Percentiles rank a stretch among this genome's conserved stretches.
Conservation (phyloP, 2,888 invertebrate species). For the Oasisia sp. region DNA sequence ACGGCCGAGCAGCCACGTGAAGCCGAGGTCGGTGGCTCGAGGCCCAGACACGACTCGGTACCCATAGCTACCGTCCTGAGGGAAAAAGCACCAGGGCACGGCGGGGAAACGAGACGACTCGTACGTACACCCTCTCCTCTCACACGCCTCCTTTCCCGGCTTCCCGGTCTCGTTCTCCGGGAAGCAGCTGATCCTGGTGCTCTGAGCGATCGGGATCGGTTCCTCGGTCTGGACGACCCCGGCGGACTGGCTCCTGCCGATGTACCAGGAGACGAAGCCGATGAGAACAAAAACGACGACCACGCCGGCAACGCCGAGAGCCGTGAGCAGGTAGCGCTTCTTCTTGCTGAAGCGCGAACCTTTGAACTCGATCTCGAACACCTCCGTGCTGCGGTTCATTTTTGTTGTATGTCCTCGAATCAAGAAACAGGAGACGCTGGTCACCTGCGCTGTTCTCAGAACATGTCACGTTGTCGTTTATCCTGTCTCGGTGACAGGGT, state of each 20-base stretch:
- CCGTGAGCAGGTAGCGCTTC: not conserved
- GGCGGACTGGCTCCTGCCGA: not conserved
- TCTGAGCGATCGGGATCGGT: not conserved
- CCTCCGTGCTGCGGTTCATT: not conserved
- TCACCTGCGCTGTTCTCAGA: not conserved
- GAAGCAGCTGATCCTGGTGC: conserved; percentile 5
- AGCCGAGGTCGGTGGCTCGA: not conserved
- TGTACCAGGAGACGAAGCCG: not conserved
- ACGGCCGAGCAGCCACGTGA: not conserved
- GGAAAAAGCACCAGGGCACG: conserved; percentile 23
- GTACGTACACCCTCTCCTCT: not conserved
- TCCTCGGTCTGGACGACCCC: not conserved
- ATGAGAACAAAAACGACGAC: not conserved
- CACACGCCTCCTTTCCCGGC: not conserved
- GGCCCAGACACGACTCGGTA: conserved; percentile 17
- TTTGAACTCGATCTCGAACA: not conserved
- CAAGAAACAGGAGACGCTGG: not conserved
- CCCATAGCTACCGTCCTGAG: conserved; percentile 23
- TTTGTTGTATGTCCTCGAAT: not conserved
- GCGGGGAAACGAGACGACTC: not conserved
- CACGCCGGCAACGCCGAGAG: not conserved
- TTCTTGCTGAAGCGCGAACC: not conserved
- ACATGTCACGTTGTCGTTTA: not conserved
- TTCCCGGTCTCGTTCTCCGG: not conserved
- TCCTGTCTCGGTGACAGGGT: not conserved